Evolutionary conservation across 2,113 vertebrate species (phyloP).

Genomic region (Cisticola juncidis): DNA sequence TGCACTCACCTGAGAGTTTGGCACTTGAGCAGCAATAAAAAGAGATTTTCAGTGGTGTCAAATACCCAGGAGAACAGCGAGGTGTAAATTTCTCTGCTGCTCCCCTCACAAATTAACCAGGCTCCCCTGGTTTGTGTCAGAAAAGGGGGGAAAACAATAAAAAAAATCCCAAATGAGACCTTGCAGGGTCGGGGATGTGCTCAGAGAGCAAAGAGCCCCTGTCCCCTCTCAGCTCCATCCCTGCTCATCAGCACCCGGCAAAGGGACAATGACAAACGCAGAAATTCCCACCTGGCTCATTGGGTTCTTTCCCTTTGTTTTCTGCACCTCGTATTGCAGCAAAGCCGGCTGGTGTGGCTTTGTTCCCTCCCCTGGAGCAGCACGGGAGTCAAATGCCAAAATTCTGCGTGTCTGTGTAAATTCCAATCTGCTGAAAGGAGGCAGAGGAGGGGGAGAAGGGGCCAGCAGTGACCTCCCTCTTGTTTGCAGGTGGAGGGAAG

Average conservation of each 20-base stretch:
- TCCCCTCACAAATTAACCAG: neutral
- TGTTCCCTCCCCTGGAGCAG: neutral
- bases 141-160: neutral
- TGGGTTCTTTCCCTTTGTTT: neutral
- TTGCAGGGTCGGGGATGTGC: neutral
- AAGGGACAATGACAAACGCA: fast-evolving
- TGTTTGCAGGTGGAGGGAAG: neutral
- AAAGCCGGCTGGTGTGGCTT: neutral
- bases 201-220: neutral
- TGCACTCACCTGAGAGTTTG: neutral
- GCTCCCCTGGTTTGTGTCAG: neutral
- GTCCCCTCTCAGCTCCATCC: neutral
- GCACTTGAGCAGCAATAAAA: conserved; percentile 31
- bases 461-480: neutral
- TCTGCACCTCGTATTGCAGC: neutral
- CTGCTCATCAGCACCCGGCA: fast-evolving
- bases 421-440: neutral
- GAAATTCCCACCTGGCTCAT: neutral
- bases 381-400: neutral
- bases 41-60: conserved; percentile 1
- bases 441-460: neutral
- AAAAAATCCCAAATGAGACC: neutral
- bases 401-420: neutral
- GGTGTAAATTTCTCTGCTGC: neutral
- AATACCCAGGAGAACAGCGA: neutral